Base-by-base conservation (phyloP, 2,113 vertebrate species). In the Centrocercus urophasianus region DNA sequence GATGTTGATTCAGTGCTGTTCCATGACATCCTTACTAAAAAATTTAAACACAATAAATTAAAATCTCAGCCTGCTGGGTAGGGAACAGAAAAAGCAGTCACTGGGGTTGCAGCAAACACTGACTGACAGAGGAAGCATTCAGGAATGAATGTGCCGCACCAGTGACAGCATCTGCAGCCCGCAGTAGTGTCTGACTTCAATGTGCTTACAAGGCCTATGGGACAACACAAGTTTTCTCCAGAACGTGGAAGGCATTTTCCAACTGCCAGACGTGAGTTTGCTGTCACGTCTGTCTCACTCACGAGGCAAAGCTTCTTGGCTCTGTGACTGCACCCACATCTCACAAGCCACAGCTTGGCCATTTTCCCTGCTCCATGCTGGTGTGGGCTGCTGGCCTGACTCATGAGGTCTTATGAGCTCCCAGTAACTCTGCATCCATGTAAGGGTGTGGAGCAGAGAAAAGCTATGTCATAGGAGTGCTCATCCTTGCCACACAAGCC, bases 21-120 rank as follows among this genome's bases (percentile, higher is more conserved):
- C 69, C 82, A 90, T 93, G 94, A 96, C 91, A 93, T 61, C 73
- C 34, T 70, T 81, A 81, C 79, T 91, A 43, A 94, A 95, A 95
- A 89, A 96, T 64, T 91, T 88, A 96, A 95, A 95, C 82, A 88
- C 87, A 91, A 15, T 91, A 89, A 95, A 96, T 93, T 80, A 90
- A 80, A 90, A 89, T 71, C 70, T 93, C 85, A 57, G 75, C 52
- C 69, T 1, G 4, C 82, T 71, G 78, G 13, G 22, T 85, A 88
- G 67, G 87, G 95, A 96, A 88, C 78, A 38, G 79, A 93, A 96
- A n/a, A 64, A 93, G 87, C 85, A 76, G 36, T 77, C 82, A 64
- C 15, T 88, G 34, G 63, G 78, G 25, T 82, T 79, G 64, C 43
- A 42, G 56, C 50, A 94, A 95, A 95, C 61, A 88, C 0, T 0